Conservation (phyloP, 2,888 invertebrate species). For the Alviniconcha strummeri region DNA sequence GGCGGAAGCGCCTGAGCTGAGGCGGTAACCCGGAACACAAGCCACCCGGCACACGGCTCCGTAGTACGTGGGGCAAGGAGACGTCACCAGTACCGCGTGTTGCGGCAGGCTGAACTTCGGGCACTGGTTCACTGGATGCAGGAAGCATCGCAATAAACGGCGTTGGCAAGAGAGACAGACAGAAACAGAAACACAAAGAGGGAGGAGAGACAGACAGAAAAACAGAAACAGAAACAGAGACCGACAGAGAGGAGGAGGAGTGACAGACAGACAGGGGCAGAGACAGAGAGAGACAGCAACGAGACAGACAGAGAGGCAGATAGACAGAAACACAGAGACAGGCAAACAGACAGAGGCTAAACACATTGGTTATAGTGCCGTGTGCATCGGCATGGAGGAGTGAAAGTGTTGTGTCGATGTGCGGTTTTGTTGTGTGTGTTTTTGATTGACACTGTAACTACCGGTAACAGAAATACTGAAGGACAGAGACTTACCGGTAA, state of each 20-base stretch:
- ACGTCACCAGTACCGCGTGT: conserved; percentile 11
- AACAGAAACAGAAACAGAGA: background rate
- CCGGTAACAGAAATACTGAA: no score
- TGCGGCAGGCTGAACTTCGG: conserved; percentile 1
- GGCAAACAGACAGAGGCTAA: no score
- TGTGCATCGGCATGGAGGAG: no score
- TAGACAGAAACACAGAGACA: no score
- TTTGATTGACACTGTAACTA: no score
- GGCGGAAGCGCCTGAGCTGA: background rate
- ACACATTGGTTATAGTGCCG: no score
- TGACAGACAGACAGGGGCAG: background rate
- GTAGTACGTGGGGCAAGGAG: conserved; percentile 24
- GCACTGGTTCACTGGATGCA: conserved; percentile 18
- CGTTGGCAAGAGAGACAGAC: no score
- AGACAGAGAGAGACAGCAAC: no score
- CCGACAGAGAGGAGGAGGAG: background rate
- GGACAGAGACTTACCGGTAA: no score
- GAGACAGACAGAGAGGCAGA: no score
- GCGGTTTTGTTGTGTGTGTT: no score
- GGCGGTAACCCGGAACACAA: conserved; percentile 18
- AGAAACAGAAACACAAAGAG: background rate
- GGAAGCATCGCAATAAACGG: background rate
- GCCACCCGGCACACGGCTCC: conserved; percentile 19
- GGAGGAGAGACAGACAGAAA: background rate
- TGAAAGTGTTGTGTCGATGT: no score